A percentile compares a stretch with the other conserved stretches of the same genome.
Evolutionary conservation across 2,888 invertebrate species (phyloP).

Genomic region (Lissonota sp.): DNA sequence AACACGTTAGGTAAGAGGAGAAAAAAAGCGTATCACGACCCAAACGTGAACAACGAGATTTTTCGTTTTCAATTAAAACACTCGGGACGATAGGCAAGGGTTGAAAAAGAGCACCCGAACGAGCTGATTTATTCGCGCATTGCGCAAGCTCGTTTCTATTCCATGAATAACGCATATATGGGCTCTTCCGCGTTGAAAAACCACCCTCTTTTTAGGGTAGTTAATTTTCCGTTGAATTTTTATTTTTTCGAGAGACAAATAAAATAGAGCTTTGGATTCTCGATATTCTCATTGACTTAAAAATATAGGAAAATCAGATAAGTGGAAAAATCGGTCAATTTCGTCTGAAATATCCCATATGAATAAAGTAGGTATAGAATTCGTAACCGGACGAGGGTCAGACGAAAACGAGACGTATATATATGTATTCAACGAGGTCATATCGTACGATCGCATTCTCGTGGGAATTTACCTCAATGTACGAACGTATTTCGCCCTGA

Average conservation of each 20-base stretch:
- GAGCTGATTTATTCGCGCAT: constrained; percentile 8
- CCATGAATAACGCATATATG: not conserved
- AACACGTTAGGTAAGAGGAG: not conserved
- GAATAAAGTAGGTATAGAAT: constrained; percentile 28
- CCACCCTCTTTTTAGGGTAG: too few species aligned
- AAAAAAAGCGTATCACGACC: constrained; percentile 7
- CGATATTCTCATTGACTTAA: too few species aligned
- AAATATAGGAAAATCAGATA: too few species aligned
- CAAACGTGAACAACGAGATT: constrained; percentile 15
- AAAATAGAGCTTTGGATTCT: too few species aligned
- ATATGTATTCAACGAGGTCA: not conserved
- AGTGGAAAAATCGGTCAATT: too few species aligned
- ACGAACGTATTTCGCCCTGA: not conserved
- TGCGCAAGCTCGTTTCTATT: constrained; percentile 28
- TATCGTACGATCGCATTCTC: constrained; percentile 24
- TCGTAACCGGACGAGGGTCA: constrained; percentile 54
- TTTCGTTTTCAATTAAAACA: constrained; percentile 46
- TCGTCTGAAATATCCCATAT: not conserved
- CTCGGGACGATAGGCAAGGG: not conserved
- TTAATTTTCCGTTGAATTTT: too few species aligned
- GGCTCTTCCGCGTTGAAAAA: not conserved
- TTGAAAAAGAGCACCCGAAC: constrained; percentile 8
- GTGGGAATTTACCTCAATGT: constrained; percentile 2
- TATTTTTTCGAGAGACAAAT: too few species aligned
- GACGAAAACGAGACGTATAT: constrained; percentile 48